phyloP scores from a whole-genome alignment of 2,113 vertebrate species.

The Thalassoma bifasciatum region DNA sequence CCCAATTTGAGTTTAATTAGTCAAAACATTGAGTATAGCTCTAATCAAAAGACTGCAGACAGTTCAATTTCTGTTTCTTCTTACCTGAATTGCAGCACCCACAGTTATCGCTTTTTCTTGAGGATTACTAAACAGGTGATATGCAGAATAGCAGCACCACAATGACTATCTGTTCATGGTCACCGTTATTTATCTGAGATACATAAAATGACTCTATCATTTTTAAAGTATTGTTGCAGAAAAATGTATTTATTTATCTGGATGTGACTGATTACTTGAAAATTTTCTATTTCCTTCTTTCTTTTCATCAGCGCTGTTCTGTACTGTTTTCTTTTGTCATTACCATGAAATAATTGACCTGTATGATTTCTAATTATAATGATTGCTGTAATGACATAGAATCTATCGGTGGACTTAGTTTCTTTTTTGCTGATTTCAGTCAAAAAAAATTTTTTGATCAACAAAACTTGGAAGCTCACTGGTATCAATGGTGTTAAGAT shows the following conservation, averaged over 20 bases:
- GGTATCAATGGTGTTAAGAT: constrained; percentile 34
- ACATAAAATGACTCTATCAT: constrained; percentile 76
- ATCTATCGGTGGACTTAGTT: constrained; percentile 39
- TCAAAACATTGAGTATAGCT: constrained; percentile 10
- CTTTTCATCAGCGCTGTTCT: constrained; percentile 72
- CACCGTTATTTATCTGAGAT: constrained; percentile 74
- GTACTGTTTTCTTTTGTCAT: constrained; percentile 69
- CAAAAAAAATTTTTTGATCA: background rate
- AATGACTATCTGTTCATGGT: constrained; percentile 60
- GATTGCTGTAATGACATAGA: constrained; percentile 44
- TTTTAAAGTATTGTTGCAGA: constrained; percentile 77
- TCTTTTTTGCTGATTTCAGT: constrained; percentile 36
- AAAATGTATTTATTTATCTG: constrained; percentile 85
- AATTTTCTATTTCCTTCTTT: constrained; percentile 66
- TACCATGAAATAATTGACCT: constrained; percentile 66
- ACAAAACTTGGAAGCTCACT: constrained; percentile 52
- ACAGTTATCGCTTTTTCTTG: constrained; percentile 60
- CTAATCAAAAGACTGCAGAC: constrained; percentile 19
- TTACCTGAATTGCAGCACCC: constrained; percentile 45
- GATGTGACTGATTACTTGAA: constrained; percentile 86
- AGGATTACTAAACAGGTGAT: constrained; percentile 52
- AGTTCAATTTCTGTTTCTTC: constrained; percentile 32
- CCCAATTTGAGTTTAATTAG: constrained; percentile 13
- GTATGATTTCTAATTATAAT: constrained; percentile 47
- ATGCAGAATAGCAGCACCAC: constrained; percentile 64